Evolutionary conservation across 2,888 invertebrate species (phyloP).

Genomic region (Pinctada fucata): DNA sequence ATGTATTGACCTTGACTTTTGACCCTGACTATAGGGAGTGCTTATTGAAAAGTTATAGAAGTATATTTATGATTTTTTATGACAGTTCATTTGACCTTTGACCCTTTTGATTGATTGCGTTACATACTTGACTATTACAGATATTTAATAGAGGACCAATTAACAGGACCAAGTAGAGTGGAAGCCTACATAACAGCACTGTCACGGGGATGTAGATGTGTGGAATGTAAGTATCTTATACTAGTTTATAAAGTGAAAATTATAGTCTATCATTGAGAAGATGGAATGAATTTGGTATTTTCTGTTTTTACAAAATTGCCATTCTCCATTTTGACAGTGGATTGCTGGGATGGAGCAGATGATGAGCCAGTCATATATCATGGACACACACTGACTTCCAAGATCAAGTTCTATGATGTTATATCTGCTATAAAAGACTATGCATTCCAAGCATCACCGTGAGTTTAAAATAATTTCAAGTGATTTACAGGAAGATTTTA

Average conservation of each 20-base stretch:
- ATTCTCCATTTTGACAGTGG: slow-evolving; percentile 78
- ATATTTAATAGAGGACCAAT: slow-evolving; percentile 81
- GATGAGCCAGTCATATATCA: slow-evolving; percentile 81
- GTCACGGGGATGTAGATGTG: slow-evolving; percentile 80
- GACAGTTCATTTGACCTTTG: too few relatives aligned
- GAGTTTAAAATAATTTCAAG: slow-evolving; percentile 68
- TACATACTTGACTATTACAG: slow-evolving; percentile 67
- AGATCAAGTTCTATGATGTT: slow-evolving; percentile 95
- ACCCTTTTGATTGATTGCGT: too few relatives aligned
- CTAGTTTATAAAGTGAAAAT: too few relatives aligned
- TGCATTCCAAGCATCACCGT: slow-evolving; percentile 94
- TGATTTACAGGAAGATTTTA: too few relatives aligned
- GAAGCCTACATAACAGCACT: slow-evolving; percentile 82
- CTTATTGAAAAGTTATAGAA: too few relatives aligned
- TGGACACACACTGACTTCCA: slow-evolving; percentile 92
- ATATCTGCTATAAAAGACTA: slow-evolving; percentile 93
- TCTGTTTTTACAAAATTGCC: too few relatives aligned
- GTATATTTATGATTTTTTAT: too few relatives aligned
- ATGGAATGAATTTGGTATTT: background rate
- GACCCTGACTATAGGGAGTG: too few relatives aligned
- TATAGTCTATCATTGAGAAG: background rate
- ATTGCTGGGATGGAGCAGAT: slow-evolving; percentile 81
- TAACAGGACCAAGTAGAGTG: slow-evolving; percentile 81
- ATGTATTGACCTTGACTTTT: too few relatives aligned
- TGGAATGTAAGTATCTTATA: slow-evolving; percentile 79